Evolutionary conservation across 2,888 invertebrate species (phyloP).

Genomic region (Dasysyrphus tricinctus): DNA sequence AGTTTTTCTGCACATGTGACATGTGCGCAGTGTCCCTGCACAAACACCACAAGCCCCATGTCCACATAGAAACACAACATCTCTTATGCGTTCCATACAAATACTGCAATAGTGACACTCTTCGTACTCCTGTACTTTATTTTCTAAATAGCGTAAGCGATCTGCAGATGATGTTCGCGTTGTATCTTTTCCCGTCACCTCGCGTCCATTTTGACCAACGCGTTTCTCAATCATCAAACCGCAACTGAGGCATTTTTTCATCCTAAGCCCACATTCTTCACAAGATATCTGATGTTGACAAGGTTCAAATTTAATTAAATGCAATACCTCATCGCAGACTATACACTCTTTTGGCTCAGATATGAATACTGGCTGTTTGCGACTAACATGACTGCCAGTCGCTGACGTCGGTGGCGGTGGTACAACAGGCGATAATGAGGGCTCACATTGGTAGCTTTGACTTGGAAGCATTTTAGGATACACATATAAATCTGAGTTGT

Average conservation of each 20-base stretch:
- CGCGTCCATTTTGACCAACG: slow-evolving; percentile 84
- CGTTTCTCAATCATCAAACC: slow-evolving; percentile 86
- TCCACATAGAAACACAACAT: slow-evolving; percentile 94
- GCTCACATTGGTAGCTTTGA: slow-evolving; percentile 63
- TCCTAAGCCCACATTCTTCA: slow-evolving; percentile 89
- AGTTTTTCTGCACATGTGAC: slow-evolving; percentile 89
- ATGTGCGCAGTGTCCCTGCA: slow-evolving; percentile 91
- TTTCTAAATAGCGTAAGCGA: slow-evolving; percentile 87
- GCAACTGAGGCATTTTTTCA: slow-evolving; percentile 91
- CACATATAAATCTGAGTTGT: slow-evolving; percentile 75
- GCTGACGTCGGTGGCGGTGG: slow-evolving; percentile 36
- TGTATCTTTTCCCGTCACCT: slow-evolving; percentile 83
- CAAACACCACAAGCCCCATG: slow-evolving; percentile 93
- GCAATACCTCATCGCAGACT: slow-evolving; percentile 88
- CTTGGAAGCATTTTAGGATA: slow-evolving; percentile 77
- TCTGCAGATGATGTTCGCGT: slow-evolving; percentile 87
- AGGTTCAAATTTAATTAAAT: slow-evolving; percentile 88
- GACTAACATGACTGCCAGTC: slow-evolving; percentile 72
- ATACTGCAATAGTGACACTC: slow-evolving; percentile 94
- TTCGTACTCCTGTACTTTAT: slow-evolving; percentile 93
- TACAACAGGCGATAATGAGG: slow-evolving; percentile 40
- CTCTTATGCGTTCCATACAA: slow-evolving; percentile 92
- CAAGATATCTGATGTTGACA: slow-evolving; percentile 90
- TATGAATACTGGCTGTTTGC: slow-evolving; percentile 77
- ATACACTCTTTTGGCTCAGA: slow-evolving; percentile 85